These are phyloP conservation scores for Otus scops DNA, from an alignment of 2,797 vertebrate genomes.

Conservation along the genomic window DNA sequence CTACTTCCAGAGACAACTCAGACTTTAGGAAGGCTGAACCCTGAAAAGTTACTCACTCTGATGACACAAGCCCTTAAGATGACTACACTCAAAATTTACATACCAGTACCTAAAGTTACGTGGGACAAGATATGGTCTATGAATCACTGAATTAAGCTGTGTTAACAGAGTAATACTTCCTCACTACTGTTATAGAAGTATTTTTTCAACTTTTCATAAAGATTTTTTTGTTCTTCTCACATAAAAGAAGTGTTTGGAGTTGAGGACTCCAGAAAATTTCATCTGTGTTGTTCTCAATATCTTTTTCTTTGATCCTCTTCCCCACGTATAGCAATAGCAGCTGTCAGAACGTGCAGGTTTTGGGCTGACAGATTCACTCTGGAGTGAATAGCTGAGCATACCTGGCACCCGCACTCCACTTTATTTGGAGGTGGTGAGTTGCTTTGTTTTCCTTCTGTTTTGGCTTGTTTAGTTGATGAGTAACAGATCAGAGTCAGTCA, in stretches of 20 bases:
- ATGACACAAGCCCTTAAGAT: background rate
- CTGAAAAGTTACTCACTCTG: background rate
- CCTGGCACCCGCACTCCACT: background rate
- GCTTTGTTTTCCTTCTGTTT: background rate
- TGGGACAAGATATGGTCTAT: background rate
- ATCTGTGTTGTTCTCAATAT: background rate
- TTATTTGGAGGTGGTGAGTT: background rate
- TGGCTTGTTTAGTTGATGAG: background rate
- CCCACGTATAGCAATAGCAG: rapidly evolving
- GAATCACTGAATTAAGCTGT: background rate
- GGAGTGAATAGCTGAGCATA: background rate
- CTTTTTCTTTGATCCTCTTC: background rate
- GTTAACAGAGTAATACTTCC: background rate
- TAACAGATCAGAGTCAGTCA: background rate
- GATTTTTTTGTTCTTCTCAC: background rate
- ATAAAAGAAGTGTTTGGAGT: background rate
- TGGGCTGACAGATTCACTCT: background rate
- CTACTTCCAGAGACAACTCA: background rate
- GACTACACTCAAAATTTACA: background rate
- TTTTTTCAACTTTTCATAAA: background rate
- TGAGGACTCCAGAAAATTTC: background rate
- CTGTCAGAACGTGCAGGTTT: background rate
- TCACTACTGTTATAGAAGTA: background rate
- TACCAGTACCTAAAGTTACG: background rate
- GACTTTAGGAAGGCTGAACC: background rate